Base-by-base conservation (phyloP, 1,140 invertebrate genomes). In the Ladona fulva region DNA sequence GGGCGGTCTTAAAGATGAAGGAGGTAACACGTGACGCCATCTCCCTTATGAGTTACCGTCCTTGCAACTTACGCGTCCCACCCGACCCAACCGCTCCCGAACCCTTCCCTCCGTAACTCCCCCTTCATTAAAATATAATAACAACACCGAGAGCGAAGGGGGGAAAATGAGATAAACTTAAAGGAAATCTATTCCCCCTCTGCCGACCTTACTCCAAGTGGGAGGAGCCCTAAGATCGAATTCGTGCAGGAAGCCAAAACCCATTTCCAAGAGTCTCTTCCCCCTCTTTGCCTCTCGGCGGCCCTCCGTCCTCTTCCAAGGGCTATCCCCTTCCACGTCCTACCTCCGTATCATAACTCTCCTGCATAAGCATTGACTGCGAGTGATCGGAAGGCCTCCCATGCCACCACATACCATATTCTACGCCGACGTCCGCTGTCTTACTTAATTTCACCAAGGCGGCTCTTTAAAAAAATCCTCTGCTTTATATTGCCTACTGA, bases 41-140 rank as follows among this genome's bases (percentile, higher is more conserved):
- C 52, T 66, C 52, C 12, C 52, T 19, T 22, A 66, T 66, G n/a
- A 66, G 16, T 66, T 66, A 66, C 52, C 52, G 52, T 66, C 52
- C 52, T 19, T 22, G 52, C 16, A 12, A 66, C 52, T 66, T 66
- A 66, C 52, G 16, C 52, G 3, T 12, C 52, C 52, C 52, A 12
- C 52, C 52, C n/a, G 10, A 10, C 52, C 12, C 1, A 5, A 66
- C 52, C 52, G 14, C 52, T 66, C 52, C 52, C 52, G 19, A 52
- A 52, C 10, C 44, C n/a, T n/a, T 52, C 44, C 44, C 44, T 19
- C 44, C 19, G 44, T 52, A 10, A 11, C 44, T 66, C 52, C 52
- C 52, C 52, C n/a, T 66, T 66, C 52, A 66, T 66, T 66, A 66
- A 66, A 66, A 66, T 66, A 66, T 66, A 66, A 66, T 66, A 66